phyloP scores from a whole-genome alignment of 2,797 vertebrate species.

The Heterohyrax brucei region DNA sequence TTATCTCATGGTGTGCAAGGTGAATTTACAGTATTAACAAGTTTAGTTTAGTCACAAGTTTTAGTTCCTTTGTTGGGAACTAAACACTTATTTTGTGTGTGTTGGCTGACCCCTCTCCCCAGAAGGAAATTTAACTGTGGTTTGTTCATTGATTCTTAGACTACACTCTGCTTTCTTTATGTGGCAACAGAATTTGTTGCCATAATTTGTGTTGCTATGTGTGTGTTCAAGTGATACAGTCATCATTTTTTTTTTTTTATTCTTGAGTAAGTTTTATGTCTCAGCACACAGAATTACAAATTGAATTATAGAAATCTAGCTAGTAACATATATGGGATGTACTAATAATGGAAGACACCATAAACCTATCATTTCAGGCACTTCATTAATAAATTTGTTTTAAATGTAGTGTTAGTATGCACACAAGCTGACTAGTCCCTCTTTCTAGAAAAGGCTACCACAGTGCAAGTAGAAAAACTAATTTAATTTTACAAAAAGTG shows the following conservation, averaged over 20 bases:
- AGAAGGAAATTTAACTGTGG: constrained; percentile 11
- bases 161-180: background rate
- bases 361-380: background rate
- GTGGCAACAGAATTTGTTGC: constrained; percentile 4
- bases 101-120: no score
- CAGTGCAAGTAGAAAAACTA: constrained; percentile 23
- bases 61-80: constrained; percentile 47
- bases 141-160: constrained; percentile 45
- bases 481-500: constrained; percentile 49
- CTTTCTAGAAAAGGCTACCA: background rate
- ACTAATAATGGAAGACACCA: constrained; percentile 22
- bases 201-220: constrained; percentile 1
- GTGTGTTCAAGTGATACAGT: background rate
- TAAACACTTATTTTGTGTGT: constrained; percentile 26
- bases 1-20: constrained; percentile 8
- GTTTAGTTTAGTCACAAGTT: constrained; percentile 8
- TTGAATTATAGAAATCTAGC: background rate
- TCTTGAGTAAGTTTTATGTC: constrained; percentile 56
- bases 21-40: background rate
- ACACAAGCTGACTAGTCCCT: background rate
- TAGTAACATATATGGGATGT: background rate
- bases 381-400: constrained; percentile 46
- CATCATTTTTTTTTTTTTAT: constrained; percentile 16
- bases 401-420: background rate
- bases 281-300: constrained; percentile 41